These are phyloP conservation scores for Smittia sp. DNA, from an alignment of 2,888 invertebrate genomes.

Conservation along the genomic window DNA sequence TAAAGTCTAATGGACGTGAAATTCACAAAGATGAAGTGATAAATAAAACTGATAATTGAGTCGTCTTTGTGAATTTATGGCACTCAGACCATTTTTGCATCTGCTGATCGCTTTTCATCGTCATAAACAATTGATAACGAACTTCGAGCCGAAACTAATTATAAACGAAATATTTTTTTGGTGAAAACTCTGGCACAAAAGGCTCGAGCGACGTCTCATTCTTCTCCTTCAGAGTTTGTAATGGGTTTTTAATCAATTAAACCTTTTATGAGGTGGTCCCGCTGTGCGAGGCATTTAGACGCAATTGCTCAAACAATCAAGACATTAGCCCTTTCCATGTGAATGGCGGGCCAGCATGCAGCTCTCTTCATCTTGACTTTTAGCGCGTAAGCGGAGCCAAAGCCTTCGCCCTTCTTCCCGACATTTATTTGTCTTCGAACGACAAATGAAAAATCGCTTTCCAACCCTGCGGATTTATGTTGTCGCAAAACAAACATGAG, in stretches of 20 bases:
- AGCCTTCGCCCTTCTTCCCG: not conserved
- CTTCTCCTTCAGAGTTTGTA: not conserved
- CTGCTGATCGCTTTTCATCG: not conserved
- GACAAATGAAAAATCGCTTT: conserved; percentile 24
- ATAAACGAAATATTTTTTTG: conserved; percentile 24
- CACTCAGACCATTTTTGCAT: conserved; percentile 2
- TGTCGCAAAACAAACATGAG: not conserved
- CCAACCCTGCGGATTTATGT: conserved; percentile 16
- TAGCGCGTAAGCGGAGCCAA: not conserved
- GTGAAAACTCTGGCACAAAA: not conserved
- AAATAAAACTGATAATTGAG: conserved; percentile 34
- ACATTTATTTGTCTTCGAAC: not conserved
- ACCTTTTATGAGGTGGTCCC: conserved; percentile 3
- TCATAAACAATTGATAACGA: conserved; percentile 35
- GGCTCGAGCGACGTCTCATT: conserved; percentile 8
- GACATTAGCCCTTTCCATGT: not conserved
- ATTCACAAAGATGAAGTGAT: conserved; percentile 22
- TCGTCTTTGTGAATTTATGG: not conserved
- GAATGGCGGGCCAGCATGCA: not conserved
- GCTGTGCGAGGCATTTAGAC: not conserved
- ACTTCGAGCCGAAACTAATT: conserved; percentile 28
- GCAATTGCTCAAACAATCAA: not conserved
- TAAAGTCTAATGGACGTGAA: conserved; percentile 19
- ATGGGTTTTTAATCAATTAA: conserved; percentile 34
- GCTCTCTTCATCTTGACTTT: not conserved